Evolutionary conservation across 2,888 invertebrate species (phyloP).

Genomic region (Clunio marinus): DNA sequence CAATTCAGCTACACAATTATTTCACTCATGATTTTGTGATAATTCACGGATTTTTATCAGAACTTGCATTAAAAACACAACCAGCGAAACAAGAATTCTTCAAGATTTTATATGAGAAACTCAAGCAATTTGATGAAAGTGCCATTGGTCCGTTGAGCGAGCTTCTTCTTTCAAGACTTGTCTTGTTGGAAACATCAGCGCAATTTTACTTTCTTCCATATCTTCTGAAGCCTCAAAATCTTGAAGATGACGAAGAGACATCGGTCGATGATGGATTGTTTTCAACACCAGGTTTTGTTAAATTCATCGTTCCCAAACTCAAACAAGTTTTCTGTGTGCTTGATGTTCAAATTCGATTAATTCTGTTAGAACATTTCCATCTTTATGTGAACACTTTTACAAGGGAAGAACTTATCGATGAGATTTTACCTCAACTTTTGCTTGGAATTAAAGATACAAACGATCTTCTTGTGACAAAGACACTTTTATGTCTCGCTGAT

Average conservation of each 20-base stretch:
- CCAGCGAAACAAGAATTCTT: slow-evolving; percentile 77
- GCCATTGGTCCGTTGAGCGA: slow-evolving; percentile 75
- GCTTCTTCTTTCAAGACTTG: slow-evolving; percentile 75
- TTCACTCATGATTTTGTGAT: slow-evolving; percentile 81
- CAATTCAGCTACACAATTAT: slow-evolving; percentile 67
- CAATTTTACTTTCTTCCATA: slow-evolving; percentile 58
- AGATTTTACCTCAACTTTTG: slow-evolving; percentile 73
- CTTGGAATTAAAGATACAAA: slow-evolving; percentile 74
- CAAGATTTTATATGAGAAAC: slow-evolving; percentile 61
- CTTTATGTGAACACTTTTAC: slow-evolving; percentile 71
- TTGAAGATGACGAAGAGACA: slow-evolving; percentile 50
- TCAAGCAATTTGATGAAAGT: slow-evolving; percentile 71
- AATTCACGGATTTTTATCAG: slow-evolving; percentile 76
- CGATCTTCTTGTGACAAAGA: slow-evolving; percentile 75
- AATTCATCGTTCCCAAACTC: slow-evolving; percentile 70
- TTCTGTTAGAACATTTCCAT: slow-evolving; percentile 73
- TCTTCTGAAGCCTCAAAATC: slow-evolving; percentile 63
- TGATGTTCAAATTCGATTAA: slow-evolving; percentile 75
- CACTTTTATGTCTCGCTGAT: slow-evolving; percentile 75
- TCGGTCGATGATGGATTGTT: slow-evolving; percentile 61
- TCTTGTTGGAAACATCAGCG: slow-evolving; percentile 60
- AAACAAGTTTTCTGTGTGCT: slow-evolving; percentile 78
- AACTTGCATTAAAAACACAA: slow-evolving; percentile 73
- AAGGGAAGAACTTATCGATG: slow-evolving; percentile 67
- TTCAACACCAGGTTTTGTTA: slow-evolving; percentile 63